These are phyloP conservation scores for Agelastica alni DNA, from an alignment of 2,888 invertebrate species.

Conservation along the genomic window DNA sequence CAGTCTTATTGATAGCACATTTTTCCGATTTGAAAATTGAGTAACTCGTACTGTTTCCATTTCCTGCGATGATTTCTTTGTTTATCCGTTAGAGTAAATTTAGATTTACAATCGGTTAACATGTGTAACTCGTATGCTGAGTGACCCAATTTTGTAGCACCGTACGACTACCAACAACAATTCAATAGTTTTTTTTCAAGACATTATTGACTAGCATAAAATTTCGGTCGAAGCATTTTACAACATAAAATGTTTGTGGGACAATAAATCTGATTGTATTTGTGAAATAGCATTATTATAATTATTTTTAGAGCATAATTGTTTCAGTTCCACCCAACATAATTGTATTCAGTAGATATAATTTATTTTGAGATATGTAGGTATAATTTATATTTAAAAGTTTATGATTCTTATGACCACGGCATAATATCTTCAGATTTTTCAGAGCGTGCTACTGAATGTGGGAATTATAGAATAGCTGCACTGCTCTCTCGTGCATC, in stretches of 20 bases:
- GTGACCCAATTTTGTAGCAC: constrained; percentile 34
- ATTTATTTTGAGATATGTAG: no score
- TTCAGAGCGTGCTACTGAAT: no score
- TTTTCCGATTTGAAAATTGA: no score
- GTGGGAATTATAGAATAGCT: no score
- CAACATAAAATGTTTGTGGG: background rate
- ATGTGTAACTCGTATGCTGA: constrained; percentile 33
- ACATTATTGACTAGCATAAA: constrained; percentile 7
- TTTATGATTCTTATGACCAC: no score
- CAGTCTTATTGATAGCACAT: no score
- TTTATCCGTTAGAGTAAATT: constrained; percentile 41
- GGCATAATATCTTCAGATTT: no score
- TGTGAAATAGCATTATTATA: no score
- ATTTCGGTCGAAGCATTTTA: background rate
- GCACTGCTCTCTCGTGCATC: no score
- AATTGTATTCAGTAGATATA: no score
- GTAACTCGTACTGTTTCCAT: constrained; percentile 24
- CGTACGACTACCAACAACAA: constrained; percentile 2
- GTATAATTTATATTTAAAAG: constrained; percentile 1
- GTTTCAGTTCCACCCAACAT: no score
- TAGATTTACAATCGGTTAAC: constrained; percentile 40
- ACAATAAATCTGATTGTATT: background rate
- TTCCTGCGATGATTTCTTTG: constrained; percentile 46
- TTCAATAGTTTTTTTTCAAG: constrained; percentile 11
- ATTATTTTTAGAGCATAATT: no score